Conservation (phyloP, 2,113 vertebrate species). For the Python bivittatus region DNA sequence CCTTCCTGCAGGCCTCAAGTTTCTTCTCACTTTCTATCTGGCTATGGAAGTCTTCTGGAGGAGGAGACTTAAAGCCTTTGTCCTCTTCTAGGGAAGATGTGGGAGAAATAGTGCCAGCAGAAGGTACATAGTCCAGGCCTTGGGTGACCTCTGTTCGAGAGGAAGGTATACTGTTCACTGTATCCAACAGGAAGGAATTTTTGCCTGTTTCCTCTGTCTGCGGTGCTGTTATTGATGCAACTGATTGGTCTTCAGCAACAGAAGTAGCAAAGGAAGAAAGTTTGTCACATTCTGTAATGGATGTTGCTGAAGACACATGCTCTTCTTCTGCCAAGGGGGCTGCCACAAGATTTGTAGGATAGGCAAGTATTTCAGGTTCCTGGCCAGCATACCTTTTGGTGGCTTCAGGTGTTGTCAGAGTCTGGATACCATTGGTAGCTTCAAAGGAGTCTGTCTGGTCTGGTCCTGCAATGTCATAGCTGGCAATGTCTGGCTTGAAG, state of each 20-base stretch:
- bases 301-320: conserved; percentile 95
- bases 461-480: conserved; percentile 86
- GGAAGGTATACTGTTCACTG: conserved; percentile 85
- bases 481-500: conserved; percentile 81
- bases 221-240: conserved; percentile 90
- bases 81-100: conserved; percentile 97
- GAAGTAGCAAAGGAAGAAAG: conserved; percentile 96
- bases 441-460: conserved; percentile 85
- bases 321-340: conserved; percentile 97
- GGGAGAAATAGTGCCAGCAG: conserved; percentile 94
- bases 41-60: conserved; percentile 87
- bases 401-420: conserved; percentile 62
- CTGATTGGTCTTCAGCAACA: conserved; percentile 94
- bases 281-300: conserved; percentile 97
- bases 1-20: conserved; percentile 61
- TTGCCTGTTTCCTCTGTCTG: conserved; percentile 91
- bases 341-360: conserved; percentile 86
- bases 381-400: conserved; percentile 78
- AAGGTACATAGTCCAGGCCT: conserved; percentile 92
- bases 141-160: conserved; percentile 87
- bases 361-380: conserved; percentile 83
- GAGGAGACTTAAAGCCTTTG: conserved; percentile 95
- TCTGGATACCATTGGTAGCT: conserved; percentile 80
- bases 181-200: conserved; percentile 88
- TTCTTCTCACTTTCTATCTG: conserved; percentile 78